These are phyloP conservation scores for Parasteatoda tepidariorum DNA, from an alignment of 1,140 invertebrate genomes.

Conservation along the genomic window DNA sequence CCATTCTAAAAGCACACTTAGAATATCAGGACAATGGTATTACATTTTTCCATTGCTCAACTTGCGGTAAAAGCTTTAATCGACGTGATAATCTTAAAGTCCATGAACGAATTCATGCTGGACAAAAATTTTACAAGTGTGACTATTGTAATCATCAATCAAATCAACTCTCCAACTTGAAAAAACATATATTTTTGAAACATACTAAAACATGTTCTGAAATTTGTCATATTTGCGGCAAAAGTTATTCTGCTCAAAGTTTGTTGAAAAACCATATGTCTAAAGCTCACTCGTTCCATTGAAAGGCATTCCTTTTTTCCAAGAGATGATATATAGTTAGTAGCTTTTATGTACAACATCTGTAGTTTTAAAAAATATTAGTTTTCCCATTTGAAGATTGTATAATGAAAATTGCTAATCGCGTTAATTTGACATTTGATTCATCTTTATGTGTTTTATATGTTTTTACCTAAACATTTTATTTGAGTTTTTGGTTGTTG, in stretches of 20 bases:
- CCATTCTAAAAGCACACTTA: no score
- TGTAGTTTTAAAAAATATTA: no score
- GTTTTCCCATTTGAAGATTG: no score
- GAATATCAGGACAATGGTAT: no score
- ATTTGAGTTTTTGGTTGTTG: no score
- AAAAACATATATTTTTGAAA: background rate
- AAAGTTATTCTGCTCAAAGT: background rate
- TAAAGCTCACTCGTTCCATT: background rate
- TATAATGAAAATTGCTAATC: no score
- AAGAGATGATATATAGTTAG: no score
- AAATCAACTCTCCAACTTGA: background rate
- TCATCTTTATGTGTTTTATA: no score
- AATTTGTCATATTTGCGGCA: background rate
- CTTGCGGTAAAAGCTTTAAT: constrained; percentile 1
- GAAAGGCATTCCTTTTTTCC: no score
- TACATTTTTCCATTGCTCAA: background rate
- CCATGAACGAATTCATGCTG: constrained; percentile 1
- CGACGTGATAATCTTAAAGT: background rate
- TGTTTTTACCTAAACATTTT: no score
- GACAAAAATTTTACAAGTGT: background rate
- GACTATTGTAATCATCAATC: background rate
- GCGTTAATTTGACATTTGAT: no score
- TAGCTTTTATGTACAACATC: no score
- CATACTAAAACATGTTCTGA: background rate
- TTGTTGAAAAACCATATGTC: background rate